phyloP scores from a whole-genome alignment of 2,888 invertebrate species.

The Anodontia alba region DNA sequence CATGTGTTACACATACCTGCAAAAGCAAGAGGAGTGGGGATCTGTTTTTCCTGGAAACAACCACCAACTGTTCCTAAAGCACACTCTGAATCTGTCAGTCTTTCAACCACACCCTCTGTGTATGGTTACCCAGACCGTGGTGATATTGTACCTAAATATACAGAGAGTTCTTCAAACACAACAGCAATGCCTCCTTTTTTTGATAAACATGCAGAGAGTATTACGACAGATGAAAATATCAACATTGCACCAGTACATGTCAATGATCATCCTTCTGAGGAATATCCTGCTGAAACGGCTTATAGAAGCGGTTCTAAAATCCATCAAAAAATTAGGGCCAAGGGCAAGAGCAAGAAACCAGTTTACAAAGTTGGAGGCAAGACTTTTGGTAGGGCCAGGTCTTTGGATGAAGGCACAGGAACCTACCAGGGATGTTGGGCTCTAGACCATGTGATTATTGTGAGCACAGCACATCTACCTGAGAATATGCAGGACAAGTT shows the following conservation, averaged over 20 bases:
- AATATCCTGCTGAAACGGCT: background rate
- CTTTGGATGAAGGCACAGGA: conserved; percentile 30
- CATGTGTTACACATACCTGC: conserved; percentile 82
- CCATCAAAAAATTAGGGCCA: background rate
- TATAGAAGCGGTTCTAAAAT: background rate
- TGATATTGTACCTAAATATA: background rate
- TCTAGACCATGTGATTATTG: conserved; percentile 84
- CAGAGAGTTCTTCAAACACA: no score
- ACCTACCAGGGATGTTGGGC: conserved; percentile 83
- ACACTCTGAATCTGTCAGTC: background rate
- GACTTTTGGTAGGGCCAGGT: background rate
- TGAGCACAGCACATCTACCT: conserved; percentile 81
- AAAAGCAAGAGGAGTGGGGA: conserved; percentile 71
- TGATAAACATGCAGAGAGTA: background rate
- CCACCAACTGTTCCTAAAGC: conserved; percentile 35
- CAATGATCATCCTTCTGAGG: background rate
- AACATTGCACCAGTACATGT: background rate
- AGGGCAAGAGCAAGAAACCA: conserved; percentile 5
- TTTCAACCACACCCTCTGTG: background rate
- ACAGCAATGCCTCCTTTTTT: background rate
- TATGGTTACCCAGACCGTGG: background rate
- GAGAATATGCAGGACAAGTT: conserved; percentile 81
- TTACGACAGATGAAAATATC: background rate
- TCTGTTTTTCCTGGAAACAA: conserved; percentile 82
- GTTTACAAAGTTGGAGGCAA: background rate